Percentiles rank a stretch among this genome's conserved stretches.
phyloP scores from a whole-genome alignment of 2,113 vertebrate genomes.

The Puma concolor region DNA sequence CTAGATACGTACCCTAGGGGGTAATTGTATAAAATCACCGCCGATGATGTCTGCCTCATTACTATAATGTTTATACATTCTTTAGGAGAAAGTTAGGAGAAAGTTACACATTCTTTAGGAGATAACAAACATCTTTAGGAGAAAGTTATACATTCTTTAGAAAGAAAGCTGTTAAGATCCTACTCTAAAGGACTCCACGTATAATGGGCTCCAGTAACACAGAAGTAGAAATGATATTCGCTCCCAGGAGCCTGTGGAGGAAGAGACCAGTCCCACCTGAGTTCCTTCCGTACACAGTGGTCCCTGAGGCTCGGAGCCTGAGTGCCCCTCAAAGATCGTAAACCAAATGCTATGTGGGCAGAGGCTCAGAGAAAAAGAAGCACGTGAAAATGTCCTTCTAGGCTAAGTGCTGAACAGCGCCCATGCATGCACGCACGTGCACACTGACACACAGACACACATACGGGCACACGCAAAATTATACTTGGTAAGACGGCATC shows the following conservation, averaged over 20 bases:
- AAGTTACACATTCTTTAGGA: too few species aligned
- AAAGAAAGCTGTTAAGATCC: background rate
- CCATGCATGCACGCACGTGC: accelerated
- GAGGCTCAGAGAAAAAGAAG: background rate
- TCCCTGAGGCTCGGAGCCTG: background rate
- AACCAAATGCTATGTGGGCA: background rate
- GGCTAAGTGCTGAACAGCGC: background rate
- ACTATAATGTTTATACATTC: background rate
- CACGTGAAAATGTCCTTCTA: background rate
- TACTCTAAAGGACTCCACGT: background rate
- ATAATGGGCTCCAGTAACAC: background rate
- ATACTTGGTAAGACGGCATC: background rate
- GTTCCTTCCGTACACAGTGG: background rate
- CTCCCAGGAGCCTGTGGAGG: background rate
- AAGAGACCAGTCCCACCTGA: accelerated
- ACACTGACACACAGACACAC: too few species aligned
- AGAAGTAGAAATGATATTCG: background rate
- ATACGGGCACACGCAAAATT: too few species aligned
- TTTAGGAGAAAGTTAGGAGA: too few species aligned
- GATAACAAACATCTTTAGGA: too few species aligned
- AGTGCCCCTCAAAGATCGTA: background rate
- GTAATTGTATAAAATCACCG: background rate
- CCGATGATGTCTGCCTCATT: background rate
- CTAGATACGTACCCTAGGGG: background rate
- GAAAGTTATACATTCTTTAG: background rate